These are phyloP conservation scores for Lucilia cuprina DNA, from an alignment of 1,140 invertebrate species.

Conservation along the genomic window DNA sequence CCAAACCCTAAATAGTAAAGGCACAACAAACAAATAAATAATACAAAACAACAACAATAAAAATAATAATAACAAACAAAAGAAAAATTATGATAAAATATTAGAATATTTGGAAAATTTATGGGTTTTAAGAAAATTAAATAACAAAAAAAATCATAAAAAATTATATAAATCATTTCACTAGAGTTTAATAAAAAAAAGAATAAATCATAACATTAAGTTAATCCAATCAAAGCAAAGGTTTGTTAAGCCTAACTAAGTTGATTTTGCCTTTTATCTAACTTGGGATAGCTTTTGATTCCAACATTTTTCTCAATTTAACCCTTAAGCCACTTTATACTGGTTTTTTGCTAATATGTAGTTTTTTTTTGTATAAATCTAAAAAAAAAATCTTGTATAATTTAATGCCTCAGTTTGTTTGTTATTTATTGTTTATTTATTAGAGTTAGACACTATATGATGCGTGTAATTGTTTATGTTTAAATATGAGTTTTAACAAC, in stretches of 20 bases:
- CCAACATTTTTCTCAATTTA: too few species aligned
- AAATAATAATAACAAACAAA: not conserved
- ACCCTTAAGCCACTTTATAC: too few species aligned
- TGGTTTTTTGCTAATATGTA: not conserved
- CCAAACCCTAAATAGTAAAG: conserved; percentile 3
- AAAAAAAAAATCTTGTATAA: not conserved
- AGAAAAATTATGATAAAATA: not conserved
- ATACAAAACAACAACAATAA: not conserved
- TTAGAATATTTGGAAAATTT: not conserved
- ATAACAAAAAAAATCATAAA: not conserved
- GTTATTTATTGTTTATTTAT: not conserved
- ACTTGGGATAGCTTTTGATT: too few species aligned
- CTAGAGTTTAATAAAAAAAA: too few species aligned
- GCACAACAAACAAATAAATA: not conserved
- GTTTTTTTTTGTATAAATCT: not conserved
- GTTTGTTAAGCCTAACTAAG: too few species aligned
- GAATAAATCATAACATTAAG: too few species aligned
- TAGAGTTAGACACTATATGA: not conserved
- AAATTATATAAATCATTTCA: not conserved
- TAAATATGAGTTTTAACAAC: not conserved
- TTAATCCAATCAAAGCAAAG: too few species aligned
- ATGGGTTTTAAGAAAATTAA: not conserved
- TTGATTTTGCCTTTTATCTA: too few species aligned
- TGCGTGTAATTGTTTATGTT: not conserved
- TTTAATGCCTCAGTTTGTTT: not conserved